Percentiles rank a stretch among this genome's conserved stretches.
These are phyloP conservation scores for Crypturellus tataupa DNA, from an alignment of 2,797 vertebrate genomes.

Conservation along the genomic window DNA sequence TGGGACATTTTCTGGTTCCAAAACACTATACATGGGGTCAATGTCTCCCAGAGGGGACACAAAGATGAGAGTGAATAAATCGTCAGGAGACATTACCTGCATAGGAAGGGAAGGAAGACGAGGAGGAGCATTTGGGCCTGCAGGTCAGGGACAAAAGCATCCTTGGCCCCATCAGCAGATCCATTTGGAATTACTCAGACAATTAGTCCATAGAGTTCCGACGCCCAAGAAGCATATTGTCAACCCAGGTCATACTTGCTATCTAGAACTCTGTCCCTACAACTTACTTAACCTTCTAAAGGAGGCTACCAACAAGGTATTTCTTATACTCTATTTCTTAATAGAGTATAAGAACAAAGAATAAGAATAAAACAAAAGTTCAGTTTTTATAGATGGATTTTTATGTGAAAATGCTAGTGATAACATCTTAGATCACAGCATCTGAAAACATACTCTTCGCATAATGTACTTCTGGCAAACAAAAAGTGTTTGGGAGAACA, in stretches of 20 bases:
- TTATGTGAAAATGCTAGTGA: background rate
- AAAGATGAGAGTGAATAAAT: background rate
- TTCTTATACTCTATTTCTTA: background rate
- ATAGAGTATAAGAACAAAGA: too few species aligned
- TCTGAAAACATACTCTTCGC: background rate
- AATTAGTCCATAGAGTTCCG: background rate
- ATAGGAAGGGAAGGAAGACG: background rate
- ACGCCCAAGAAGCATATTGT: background rate
- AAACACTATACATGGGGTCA: background rate
- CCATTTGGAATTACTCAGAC: background rate
- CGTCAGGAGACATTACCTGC: background rate
- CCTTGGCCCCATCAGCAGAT: background rate
- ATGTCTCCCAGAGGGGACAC: background rate
- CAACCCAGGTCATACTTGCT: background rate
- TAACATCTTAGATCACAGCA: background rate
- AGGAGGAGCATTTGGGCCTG: background rate
- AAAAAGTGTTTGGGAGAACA: background rate
- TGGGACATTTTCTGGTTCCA: background rate
- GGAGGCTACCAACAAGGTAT: background rate
- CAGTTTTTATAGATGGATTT: background rate
- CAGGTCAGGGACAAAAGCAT: background rate
- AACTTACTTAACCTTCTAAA: background rate
- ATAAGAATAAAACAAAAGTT: background rate
- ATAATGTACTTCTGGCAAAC: background rate
- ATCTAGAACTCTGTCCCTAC: background rate